Percentiles rank a stretch among this genome's conserved stretches.
Conservation (phyloP, 1,140 invertebrate genomes). For the Drosophila subpulchrella region DNA sequence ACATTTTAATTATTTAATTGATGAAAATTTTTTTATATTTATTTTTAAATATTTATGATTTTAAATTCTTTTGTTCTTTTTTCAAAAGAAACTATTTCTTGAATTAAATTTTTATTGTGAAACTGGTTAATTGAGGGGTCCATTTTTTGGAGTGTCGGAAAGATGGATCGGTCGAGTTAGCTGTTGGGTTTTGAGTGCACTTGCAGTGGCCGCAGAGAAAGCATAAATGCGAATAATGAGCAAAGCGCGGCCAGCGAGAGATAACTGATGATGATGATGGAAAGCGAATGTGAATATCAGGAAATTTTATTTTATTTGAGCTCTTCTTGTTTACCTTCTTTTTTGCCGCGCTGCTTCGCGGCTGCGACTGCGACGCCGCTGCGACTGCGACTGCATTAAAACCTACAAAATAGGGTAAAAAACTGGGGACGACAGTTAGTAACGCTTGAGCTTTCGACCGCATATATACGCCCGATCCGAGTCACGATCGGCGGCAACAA, state of each 20-base stretch:
- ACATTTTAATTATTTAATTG: no score
- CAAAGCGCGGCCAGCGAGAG: conserved; percentile 60
- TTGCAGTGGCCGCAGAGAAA: conserved; percentile 51
- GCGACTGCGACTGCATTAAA: conserved; percentile 52
- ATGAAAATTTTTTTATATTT: no score
- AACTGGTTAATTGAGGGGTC: no score
- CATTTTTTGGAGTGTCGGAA: conserved; percentile 1
- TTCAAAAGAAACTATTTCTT: background rate
- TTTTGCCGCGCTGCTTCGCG: conserved; percentile 32
- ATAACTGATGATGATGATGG: conserved; percentile 50
- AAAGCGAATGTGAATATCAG: conserved; percentile 63
- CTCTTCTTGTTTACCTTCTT: conserved; percentile 37
- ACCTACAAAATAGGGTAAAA: conserved; percentile 82
- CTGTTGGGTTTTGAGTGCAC: conserved; percentile 26
- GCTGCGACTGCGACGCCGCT: conserved; percentile 47
- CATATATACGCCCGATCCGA: conserved; percentile 19
- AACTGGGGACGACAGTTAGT: conserved; percentile 72
- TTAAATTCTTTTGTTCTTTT: no score
- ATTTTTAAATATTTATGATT: no score
- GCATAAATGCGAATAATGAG: conserved; percentile 83
- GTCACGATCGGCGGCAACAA: conserved; percentile 33
- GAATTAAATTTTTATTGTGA: background rate
- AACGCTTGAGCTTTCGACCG: conserved; percentile 65
- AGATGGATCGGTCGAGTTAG: conserved; percentile 18
- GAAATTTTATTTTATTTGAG: conserved; percentile 56